Evolutionary conservation across 2,797 vertebrate genomes (phyloP).

Genomic region (Kryptopterus vitreolus): DNA sequence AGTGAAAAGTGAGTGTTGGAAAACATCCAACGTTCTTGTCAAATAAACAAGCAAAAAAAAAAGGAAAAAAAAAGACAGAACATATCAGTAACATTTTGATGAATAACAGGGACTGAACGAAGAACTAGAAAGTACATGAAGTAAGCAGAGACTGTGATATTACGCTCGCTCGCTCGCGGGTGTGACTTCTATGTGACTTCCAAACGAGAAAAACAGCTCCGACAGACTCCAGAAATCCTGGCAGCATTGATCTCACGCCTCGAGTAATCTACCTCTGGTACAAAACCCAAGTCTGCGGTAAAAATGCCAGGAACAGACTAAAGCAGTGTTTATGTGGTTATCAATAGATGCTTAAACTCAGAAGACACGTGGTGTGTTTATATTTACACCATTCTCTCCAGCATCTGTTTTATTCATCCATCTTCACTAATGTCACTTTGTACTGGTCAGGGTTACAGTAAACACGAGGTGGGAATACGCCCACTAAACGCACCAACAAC

Average conservation of each 20-base stretch:
- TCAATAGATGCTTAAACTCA: neutral
- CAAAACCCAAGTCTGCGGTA: neutral
- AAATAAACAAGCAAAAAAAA: constrained; percentile 4
- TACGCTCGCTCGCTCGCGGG: neutral
- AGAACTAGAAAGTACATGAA: neutral
- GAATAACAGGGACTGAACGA: neutral
- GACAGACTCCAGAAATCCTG: neutral
- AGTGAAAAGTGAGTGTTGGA: neutral
- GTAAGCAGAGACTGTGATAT: neutral
- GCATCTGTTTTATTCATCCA: neutral
- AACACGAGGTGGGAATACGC: too few relatives aligned
- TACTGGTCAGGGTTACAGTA: neutral
- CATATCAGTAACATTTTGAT: neutral
- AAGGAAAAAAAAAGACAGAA: neutral
- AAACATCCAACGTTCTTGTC: neutral
- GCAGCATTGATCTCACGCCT: neutral
- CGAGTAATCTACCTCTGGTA: neutral
- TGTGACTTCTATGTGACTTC: constrained; percentile 2
- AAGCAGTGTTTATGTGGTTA: neutral
- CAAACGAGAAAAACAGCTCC: neutral
- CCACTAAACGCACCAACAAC: neutral
- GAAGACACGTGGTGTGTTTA: neutral
- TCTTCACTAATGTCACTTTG: neutral
- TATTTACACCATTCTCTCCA: neutral
- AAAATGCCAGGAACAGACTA: neutral